Percentiles rank a stretch among this genome's conserved stretches.
These are phyloP conservation scores for Macrotus californicus DNA, from an alignment of 2,113 vertebrate genomes.

Conservation along the genomic window DNA sequence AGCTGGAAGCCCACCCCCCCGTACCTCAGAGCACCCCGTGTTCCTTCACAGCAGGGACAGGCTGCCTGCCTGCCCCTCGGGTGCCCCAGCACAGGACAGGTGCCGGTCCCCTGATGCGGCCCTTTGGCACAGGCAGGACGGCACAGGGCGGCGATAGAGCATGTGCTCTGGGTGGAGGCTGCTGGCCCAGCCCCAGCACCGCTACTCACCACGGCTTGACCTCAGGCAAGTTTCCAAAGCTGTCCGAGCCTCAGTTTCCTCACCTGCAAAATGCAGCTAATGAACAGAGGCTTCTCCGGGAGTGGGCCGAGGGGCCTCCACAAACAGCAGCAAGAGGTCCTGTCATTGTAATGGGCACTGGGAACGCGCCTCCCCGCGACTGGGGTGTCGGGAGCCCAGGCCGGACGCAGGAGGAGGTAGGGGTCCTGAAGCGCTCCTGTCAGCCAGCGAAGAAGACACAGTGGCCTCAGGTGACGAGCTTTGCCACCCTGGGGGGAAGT, in stretches of 20 bases:
- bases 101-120: no score
- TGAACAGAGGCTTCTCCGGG: no score
- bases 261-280: neutral
- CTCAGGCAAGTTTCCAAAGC: rapidly evolving
- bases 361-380: neutral
- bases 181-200: neutral
- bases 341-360: rapidly evolving
- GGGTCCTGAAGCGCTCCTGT: no score
- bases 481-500: neutral
- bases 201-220: neutral
- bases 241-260: no score
- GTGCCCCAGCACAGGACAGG: no score
- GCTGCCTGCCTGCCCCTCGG: neutral
- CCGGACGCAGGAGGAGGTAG: neutral
- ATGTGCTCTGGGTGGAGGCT: rapidly evolving
- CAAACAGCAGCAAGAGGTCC: rapidly evolving
- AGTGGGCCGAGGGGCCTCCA: no score
- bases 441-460: rapidly evolving
- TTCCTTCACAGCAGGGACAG: neutral
- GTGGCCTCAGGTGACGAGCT: neutral
- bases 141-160: rapidly evolving
- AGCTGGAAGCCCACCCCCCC: neutral
- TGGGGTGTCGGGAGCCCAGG: neutral
- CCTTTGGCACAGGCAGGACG: no score
- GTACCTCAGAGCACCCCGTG: neutral